Evolutionary conservation across 2,113 vertebrate genomes (phyloP), one percentile per base, ranked within the genome.

Genomic region (Mesembrinibis cayennensis): DNA sequence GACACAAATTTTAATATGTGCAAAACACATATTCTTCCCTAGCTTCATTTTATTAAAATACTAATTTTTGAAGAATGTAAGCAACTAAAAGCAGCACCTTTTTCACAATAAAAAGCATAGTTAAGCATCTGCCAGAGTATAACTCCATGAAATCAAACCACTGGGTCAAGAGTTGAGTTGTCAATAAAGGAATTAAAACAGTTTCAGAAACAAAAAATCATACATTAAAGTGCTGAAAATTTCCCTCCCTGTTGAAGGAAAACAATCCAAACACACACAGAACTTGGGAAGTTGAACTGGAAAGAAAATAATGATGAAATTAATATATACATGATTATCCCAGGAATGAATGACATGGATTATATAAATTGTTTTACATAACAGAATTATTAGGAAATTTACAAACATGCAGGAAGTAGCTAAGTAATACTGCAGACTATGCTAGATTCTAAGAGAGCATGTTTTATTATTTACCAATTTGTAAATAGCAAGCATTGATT

Each of bases 401-500:
- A 52, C 16, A 87, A 97, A 93, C 77, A 92, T 73, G 50, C 56
- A 96, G 85, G 58, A 94, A 94, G 36, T 85, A 97, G 55, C 56
- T 90, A 94, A 80, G 47, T 53, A 88, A 87, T 78, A 61, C 17
- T 93, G 36, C 91, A 96, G 56, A 90, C 74, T 92, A 70, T 13
- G 17, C 71, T 89, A 95, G 50, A 86, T 74, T 58, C 87, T 94
- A 96, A 45, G 78, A 83, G 30, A 97, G 69, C 20, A 90, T 20
- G 23, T 84, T 89, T 86, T 87, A 94, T 29, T 74, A 81, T 59
- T 95, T 95, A 95, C 66, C 8, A 71, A 58, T 81, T 77, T 55
- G 69, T 89, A 97, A 97, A 89, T 34, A 93, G 50, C 71, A 96
- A 93, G 55, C 76, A 96, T 89, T 59, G 77, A 96, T 89, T 59